Percentiles rank a stretch among this genome's conserved stretches.
Evolutionary conservation across 2,888 invertebrate genomes (phyloP).

Genomic region (Tipula confusa): DNA sequence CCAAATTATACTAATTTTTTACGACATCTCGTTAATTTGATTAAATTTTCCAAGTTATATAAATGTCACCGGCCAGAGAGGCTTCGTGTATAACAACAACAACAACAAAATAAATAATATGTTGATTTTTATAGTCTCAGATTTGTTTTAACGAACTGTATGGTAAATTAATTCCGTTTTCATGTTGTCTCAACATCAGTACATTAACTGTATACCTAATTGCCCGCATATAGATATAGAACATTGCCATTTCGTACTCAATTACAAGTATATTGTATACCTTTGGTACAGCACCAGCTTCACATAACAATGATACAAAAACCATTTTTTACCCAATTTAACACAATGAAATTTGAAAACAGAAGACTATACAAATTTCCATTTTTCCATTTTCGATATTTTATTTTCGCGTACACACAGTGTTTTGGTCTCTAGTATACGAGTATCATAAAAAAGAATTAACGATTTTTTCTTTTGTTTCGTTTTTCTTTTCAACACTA

Average conservation of each 20-base stretch:
- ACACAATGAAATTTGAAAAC: background rate
- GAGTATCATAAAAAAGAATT: background rate
- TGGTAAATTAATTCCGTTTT: background rate
- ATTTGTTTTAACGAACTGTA: background rate
- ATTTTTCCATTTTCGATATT: background rate
- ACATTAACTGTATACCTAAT: background rate
- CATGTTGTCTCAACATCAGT: background rate
- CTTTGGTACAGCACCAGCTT: background rate
- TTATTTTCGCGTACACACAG: background rate
- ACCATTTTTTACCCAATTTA: background rate
- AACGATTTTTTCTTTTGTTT: background rate
- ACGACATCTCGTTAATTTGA: too few species aligned
- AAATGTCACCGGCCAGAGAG: too few species aligned
- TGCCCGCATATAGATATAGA: background rate
- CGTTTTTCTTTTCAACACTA: background rate
- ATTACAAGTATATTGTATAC: background rate
- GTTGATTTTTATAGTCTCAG: background rate
- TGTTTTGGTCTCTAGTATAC: background rate
- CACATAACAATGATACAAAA: background rate
- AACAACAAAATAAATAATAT: too few species aligned
- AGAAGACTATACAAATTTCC: background rate
- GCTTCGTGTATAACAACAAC: too few species aligned
- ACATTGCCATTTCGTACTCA: background rate
- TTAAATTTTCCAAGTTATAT: too few species aligned
- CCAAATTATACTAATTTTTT: too few species aligned